These are phyloP conservation scores for Patella caerulea DNA, from an alignment of 2,888 invertebrate genomes.

Conservation along the genomic window DNA sequence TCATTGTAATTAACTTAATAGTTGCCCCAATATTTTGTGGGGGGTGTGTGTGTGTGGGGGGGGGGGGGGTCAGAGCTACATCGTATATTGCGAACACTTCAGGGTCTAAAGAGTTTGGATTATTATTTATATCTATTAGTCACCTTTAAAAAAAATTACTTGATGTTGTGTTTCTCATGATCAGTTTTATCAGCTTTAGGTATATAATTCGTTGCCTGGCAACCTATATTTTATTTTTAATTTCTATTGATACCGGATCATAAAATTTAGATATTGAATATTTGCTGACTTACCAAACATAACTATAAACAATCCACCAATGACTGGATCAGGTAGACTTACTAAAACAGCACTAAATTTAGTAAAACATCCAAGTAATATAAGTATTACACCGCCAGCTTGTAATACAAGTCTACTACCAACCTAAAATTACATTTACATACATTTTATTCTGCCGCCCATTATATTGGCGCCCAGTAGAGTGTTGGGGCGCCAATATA, in stretches of 20 bases:
- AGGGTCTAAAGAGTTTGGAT: not conserved
- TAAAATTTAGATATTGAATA: not conserved
- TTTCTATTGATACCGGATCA: not conserved
- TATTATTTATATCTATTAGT: no score
- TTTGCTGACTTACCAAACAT: constrained; percentile 62
- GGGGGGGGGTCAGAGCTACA: no score
- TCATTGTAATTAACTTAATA: not conserved
- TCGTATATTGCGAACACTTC: no score
- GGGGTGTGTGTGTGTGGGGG: no score
- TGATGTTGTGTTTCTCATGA: not conserved
- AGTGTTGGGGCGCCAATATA: no score
- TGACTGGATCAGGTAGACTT: constrained; percentile 73
- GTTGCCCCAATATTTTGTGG: not conserved
- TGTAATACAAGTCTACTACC: constrained; percentile 72
- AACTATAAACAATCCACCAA: constrained; percentile 70
- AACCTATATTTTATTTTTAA: not conserved
- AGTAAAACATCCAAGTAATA: constrained; percentile 72
- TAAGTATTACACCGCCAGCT: constrained; percentile 70
- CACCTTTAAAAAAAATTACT: not conserved
- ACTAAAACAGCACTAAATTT: constrained; percentile 73
- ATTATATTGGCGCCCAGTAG: no score
- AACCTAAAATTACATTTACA: constrained; percentile 55
- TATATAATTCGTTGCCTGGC: not conserved
- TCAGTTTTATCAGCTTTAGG: no score
- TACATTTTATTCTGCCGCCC: no score